Conservation (phyloP, 2,797 vertebrate species). For the Lepilemur ruficaudatus region DNA sequence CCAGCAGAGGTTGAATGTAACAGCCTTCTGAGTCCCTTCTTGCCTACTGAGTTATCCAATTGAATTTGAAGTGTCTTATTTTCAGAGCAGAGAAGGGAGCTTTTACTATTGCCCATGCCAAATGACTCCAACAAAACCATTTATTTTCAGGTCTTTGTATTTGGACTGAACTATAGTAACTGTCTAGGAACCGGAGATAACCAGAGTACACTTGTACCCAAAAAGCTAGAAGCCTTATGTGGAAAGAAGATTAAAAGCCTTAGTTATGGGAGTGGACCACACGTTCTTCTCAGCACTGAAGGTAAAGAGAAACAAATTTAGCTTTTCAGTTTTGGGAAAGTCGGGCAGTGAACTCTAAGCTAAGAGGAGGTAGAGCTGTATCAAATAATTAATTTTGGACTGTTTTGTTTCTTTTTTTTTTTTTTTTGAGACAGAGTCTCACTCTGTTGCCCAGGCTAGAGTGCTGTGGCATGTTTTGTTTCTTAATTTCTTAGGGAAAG, state of each 20-base stretch:
- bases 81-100: slow-evolving; percentile 10
- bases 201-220: slow-evolving; percentile 93
- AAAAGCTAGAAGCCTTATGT: slow-evolving; percentile 94
- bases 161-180: slow-evolving; percentile 97
- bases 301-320: slow-evolving; percentile 84
- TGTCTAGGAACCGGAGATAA: slow-evolving; percentile 97
- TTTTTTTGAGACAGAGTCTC: no score
- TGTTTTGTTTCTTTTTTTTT: neutral
- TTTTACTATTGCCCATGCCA: neutral
- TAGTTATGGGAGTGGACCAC: slow-evolving; percentile 96
- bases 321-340: slow-evolving; percentile 12
- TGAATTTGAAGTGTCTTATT: neutral
- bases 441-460: no score
- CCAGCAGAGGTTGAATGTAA: neutral
- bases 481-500: neutral
- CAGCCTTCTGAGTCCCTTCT: neutral
- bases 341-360: slow-evolving; percentile 14
- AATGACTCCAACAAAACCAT: slow-evolving; percentile 77
- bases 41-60: neutral
- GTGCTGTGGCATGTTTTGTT: neutral
- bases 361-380: neutral
- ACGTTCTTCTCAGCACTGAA: slow-evolving; percentile 93
- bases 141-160: slow-evolving; percentile 91
- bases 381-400: neutral
- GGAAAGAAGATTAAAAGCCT: slow-evolving; percentile 95